These are phyloP conservation scores for Siniperca scherzeri DNA, from an alignment of 2,797 vertebrate species.

Conservation along the genomic window DNA sequence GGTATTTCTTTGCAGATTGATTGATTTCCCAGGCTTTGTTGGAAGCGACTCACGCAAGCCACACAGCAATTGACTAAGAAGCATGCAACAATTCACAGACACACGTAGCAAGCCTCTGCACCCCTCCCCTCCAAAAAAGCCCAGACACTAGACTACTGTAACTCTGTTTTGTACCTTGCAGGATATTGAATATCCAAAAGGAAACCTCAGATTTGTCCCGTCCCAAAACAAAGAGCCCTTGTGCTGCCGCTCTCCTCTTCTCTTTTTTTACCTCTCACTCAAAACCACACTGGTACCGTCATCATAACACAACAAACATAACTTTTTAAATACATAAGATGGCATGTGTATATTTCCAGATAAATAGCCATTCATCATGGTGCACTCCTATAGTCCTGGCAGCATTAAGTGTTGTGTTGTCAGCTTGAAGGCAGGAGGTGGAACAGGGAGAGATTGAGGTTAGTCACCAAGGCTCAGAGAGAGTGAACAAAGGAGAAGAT, in stretches of 20 bases:
- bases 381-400: constrained; percentile 51
- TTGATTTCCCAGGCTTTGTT: constrained; percentile 84
- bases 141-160: constrained; percentile 82
- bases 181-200: constrained; percentile 86
- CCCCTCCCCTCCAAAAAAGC: constrained; percentile 35
- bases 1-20: constrained; percentile 77
- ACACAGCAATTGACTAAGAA: constrained; percentile 72
- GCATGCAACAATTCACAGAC: constrained; percentile 78
- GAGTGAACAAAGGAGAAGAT: constrained; percentile 88
- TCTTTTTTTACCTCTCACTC: constrained; percentile 33
- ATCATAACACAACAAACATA: constrained; percentile 63
- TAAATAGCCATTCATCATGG: constrained; percentile 57
- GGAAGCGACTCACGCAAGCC: constrained; percentile 74
- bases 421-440: constrained; percentile 67
- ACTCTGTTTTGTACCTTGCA: constrained; percentile 78
- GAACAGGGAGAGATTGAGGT: constrained; percentile 77
- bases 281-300: constrained; percentile 54
- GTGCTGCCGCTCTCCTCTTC: constrained; percentile 60
- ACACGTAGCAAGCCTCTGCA: constrained; percentile 53
- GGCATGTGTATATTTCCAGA: constrained; percentile 48
- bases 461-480: constrained; percentile 79
- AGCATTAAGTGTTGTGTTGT: constrained; percentile 67
- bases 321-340: constrained; percentile 35
- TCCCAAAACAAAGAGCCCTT: constrained; percentile 82
- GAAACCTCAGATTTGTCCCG: constrained; percentile 84